Evolutionary conservation across 2,888 invertebrate genomes (phyloP).

Genomic region (Nudaria mundana): DNA sequence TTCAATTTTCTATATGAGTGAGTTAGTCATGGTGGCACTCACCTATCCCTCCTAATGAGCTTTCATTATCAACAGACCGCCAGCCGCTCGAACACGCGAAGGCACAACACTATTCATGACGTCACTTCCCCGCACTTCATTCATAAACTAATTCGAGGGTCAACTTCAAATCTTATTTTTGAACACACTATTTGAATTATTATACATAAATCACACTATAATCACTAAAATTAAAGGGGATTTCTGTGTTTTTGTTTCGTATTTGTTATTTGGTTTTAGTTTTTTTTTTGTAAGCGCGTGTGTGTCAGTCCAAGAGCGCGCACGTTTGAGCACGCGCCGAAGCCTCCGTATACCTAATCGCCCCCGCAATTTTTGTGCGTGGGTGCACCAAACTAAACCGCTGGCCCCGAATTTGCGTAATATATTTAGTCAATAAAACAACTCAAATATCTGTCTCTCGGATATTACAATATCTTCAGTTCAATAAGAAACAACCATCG

Average conservation of each 20-base stretch:
- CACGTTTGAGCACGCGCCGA: slow-evolving; percentile 71
- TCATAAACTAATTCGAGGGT: slow-evolving; percentile 66
- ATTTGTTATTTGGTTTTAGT: slow-evolving; percentile 35
- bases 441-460: slow-evolving; percentile 30
- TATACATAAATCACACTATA: slow-evolving; percentile 25
- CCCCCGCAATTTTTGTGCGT: slow-evolving; percentile 75
- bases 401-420: slow-evolving; percentile 77
- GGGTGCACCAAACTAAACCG: slow-evolving; percentile 57
- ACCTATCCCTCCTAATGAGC: slow-evolving; percentile 76
- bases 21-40: slow-evolving; percentile 55
- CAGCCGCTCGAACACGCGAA: slow-evolving; percentile 54
- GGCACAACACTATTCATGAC: slow-evolving; percentile 78
- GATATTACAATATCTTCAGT: slow-evolving; percentile 18
- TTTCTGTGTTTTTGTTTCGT: slow-evolving; percentile 25
- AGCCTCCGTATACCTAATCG: slow-evolving; percentile 71
- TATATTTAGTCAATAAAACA: slow-evolving; percentile 62
- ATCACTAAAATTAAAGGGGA: slow-evolving; percentile 29
- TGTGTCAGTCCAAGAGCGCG: slow-evolving; percentile 67
- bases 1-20: slow-evolving; percentile 48
- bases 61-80: slow-evolving; percentile 71
- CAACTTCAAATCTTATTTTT: slow-evolving; percentile 36
- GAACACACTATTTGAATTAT: slow-evolving; percentile 44
- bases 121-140: slow-evolving; percentile 77
- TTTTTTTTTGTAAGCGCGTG: slow-evolving; percentile 57
- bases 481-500: slow-evolving; percentile 54